Base-by-base conservation (phyloP, 1,140 invertebrate genomes). In the Anoplophora glabripennis region DNA sequence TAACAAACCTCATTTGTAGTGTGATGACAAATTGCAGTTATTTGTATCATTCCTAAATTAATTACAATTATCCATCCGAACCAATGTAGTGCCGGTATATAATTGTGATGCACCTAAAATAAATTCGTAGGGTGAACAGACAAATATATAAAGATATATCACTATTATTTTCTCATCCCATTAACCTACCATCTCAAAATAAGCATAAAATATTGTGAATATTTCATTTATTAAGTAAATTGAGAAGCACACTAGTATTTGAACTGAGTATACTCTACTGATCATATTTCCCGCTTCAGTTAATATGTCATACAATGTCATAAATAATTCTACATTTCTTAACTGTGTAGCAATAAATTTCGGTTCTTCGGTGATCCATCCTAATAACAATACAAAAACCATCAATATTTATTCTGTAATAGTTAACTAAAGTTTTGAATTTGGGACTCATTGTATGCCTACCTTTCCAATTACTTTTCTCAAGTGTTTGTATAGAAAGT, bases 161-260 rank as follows among this genome's bases (percentile, higher is more conserved):
- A 28, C 3, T n/a, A 28, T 28, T 5, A 28, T 28, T 5, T 28
- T 28, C 21, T 28, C 21, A 28, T 28, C 21, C 2, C 5, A 28
- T 28, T 28, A 28, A 28, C 21, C 2, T 28, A 28, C 21, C 21
- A 5, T 28, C 21, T 60, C 58, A 41, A 54, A 60, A 48, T 60
- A 60, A n/a, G 45, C 7, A 44, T 60, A 47, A 17, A 60, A 60
- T n/a, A 60, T 15, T 7, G 36, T 60, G 41, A 46, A 60, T 12
- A 60, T 49, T 11, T 46, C 21, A 28, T 28, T 28, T 28, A 28
- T 28, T 42, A 58, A 63, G 45, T 53, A 41, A n/a, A 53, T 21
- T 11, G 56, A 37, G 1, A 63, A 38, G 18, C 37, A 59, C 18
- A 57, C 59, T 51, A 63, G 28, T n/a, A 63, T 59, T 57, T 63